A percentile compares a stretch with the other conserved stretches of the same genome.
Conservation (phyloP, 1,140 invertebrate species). For the Thaumetopoea pityocampa region DNA sequence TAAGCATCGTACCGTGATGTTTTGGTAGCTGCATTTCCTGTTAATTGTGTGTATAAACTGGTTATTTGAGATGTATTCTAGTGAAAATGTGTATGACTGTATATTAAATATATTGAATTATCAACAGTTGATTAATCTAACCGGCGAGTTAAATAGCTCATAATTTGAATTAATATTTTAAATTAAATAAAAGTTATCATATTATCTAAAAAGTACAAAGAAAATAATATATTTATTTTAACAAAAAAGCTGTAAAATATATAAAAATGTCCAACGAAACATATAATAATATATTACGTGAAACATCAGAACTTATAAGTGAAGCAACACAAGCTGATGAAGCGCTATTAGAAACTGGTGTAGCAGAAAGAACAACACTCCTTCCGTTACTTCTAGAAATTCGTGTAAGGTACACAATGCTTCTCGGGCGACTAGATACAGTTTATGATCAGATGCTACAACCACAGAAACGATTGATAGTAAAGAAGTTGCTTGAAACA, state of each 20-base stretch:
- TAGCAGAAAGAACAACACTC: conserved; percentile 78
- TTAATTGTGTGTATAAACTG: no score
- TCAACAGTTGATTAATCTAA: no score
- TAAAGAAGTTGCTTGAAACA: conserved; percentile 87
- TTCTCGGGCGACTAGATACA: conserved; percentile 85
- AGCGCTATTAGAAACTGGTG: conserved; percentile 78
- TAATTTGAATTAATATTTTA: not conserved
- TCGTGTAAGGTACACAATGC: conserved; percentile 88
- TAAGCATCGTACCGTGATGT: not conserved
- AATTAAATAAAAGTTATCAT: not conserved
- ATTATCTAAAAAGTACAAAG: not conserved
- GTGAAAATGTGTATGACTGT: no score
- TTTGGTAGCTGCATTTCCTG: conserved; percentile 1
- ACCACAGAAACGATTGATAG: conserved; percentile 91
- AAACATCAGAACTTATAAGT: conserved; percentile 79
- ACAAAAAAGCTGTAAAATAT: not conserved
- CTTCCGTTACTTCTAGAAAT: conserved; percentile 78
- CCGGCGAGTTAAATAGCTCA: no score
- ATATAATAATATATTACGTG: conserved; percentile 82
- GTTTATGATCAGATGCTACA: conserved; percentile 95
- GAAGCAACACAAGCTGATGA: conserved; percentile 80
- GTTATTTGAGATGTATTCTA: no score
- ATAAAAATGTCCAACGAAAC: conserved; percentile 82
- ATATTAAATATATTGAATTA: no score
- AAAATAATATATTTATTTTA: no score